Evolutionary conservation across 2,113 vertebrate species (phyloP), one percentile per base, ranked within the genome.

Genomic region (Capra hircus): DNA sequence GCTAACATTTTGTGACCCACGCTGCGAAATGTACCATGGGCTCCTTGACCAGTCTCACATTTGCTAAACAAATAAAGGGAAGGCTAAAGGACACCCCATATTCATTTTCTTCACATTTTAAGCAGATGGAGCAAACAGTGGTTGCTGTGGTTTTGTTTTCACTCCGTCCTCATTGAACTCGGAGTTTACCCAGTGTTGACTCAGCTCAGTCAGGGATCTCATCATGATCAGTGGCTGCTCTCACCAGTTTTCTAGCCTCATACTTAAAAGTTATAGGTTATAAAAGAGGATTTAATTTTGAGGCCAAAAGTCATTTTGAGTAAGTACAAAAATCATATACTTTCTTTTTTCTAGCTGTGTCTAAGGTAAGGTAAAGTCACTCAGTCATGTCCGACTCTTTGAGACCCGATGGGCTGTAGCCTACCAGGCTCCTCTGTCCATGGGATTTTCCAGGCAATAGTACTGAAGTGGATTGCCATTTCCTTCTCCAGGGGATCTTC

Each of bases 211-310:
- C 36, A 62, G 57, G 28, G 55, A 60, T 67, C 43, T 86, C 28
- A 7, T n/a, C 43, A 43, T 36, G 21, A 43, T 90, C 71, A 45
- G 7, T 60, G 62, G 28, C 40, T 81, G 23, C 11, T 52, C 52
- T 92, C 59, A 62, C 7, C 90, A 53, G 4, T 81, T 52, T 67
- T 33, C 45, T 94, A 55, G 25, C 40, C 23, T 85, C 21, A 36
- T 90, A 23, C 1, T 95, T 96, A 77, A 64, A 95, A 40, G 59
- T 90, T 33, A 81, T 21, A 92, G 9, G 9, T 48, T 90, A 48
- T 90, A 36, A 93, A 92, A 71, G 67, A 89, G 83, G 40, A 78
- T 93, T 97, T 91, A 88, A 45, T 59, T 93, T 82, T 81, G 62
- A 88, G 64, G 28, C 43, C 83, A 93, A 43, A 74, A 93, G 50